phyloP scores from a whole-genome alignment of 2,113 vertebrate genomes.

The Fregata magnificens region DNA sequence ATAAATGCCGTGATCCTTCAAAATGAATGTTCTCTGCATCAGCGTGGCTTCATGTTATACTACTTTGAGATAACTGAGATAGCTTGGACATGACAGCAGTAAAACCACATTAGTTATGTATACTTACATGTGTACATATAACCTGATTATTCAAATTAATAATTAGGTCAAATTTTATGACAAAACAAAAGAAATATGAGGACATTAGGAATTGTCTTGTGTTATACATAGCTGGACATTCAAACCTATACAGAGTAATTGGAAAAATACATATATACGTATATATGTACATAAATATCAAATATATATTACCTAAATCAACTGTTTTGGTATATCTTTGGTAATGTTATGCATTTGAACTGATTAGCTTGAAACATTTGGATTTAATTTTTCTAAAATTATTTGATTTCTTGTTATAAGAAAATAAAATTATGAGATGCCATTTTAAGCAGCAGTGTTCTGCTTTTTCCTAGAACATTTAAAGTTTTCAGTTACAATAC shows the following conservation, averaged over 20 bases:
- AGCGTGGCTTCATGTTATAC: neutral
- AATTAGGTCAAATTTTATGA: neutral
- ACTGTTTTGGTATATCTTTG: neutral
- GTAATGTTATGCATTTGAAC: neutral
- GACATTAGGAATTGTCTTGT: neutral
- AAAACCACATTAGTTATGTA: neutral
- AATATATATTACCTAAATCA: neutral
- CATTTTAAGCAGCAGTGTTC: neutral
- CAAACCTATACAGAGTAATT: neutral
- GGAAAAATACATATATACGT: neutral
- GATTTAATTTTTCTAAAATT: neutral
- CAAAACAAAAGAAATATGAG: neutral
- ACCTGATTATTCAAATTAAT: neutral
- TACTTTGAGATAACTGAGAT: neutral
- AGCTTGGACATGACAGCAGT: neutral
- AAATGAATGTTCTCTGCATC: neutral
- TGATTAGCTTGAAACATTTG: neutral
- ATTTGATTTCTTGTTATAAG: neutral
- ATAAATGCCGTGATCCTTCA: neutral
- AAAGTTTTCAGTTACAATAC: neutral
- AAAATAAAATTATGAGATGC: neutral
- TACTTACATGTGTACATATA: neutral
- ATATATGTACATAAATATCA: neutral
- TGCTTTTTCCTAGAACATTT: neutral
- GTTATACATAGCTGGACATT: neutral